Conservation (phyloP, 2,797 vertebrate genomes). For the Poecilia wingei region DNA sequence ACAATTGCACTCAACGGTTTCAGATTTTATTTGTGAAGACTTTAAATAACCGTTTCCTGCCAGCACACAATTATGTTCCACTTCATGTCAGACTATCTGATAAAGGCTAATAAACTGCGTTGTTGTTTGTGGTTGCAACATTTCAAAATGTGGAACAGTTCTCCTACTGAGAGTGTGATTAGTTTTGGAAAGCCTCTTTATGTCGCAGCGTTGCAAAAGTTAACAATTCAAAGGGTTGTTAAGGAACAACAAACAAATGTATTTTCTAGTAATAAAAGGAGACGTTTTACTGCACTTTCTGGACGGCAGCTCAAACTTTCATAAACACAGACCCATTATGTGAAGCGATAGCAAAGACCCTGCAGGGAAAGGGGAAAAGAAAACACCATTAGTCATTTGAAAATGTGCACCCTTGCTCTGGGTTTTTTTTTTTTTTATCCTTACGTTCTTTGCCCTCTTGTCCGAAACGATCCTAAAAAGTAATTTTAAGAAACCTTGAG, state of each 20-base stretch:
- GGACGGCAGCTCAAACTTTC: constrained; percentile 38
- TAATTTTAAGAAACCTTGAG: constrained; percentile 90
- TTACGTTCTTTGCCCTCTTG: constrained; percentile 66
- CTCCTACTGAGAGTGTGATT: background rate
- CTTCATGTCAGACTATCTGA: background rate
- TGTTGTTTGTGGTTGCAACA: no score
- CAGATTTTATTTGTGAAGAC: background rate
- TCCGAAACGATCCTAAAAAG: constrained; percentile 79
- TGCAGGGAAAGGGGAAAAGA: constrained; percentile 69
- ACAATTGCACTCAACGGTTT: background rate
- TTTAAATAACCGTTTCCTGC: background rate
- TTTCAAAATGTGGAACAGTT: background rate
- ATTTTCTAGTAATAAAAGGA: background rate
- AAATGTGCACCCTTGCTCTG: constrained; percentile 80
- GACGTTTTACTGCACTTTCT: background rate
- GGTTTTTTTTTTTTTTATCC: constrained; percentile 43
- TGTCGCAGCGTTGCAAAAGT: constrained; percentile 27
- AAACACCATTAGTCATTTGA: constrained; percentile 79
- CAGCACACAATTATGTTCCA: background rate
- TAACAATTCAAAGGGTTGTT: background rate
- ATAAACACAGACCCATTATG: constrained; percentile 61
- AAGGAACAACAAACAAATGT: background rate
- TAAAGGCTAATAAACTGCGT: background rate
- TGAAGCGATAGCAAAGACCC: constrained; percentile 59
- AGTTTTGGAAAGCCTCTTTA: background rate